Base-by-base conservation (phyloP, 1,140 invertebrate species). In the Dendroctonus valens region DNA sequence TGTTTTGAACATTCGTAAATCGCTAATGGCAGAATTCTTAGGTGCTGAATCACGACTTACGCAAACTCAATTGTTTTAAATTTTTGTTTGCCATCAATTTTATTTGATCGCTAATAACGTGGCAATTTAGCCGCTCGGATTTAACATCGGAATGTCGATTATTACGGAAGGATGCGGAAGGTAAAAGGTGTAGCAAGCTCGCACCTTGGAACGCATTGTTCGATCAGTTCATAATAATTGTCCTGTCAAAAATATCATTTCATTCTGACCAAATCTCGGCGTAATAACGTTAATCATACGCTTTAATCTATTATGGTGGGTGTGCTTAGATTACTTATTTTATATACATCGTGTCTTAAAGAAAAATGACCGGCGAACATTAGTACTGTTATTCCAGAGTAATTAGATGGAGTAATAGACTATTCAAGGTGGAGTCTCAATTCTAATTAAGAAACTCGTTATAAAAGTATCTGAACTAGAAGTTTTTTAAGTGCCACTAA, bases 141-240 rank as follows among this genome's bases (percentile, higher is more conserved):
- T 46, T 46, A 9, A 46, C n/a, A 46, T 9, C 8, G n/a, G 42
- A 46, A 46, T 46, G 8, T 15, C 52, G 9, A 39, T 15, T 15
- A 39, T 9, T 54, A 15, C 52, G 52, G 52, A 54, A 54, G 52
- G 52, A 54, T 54, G 37, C 52, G 52, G 52, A 54, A 54, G 38
- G 9, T 7, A 12, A 54, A 38, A 54, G 37, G 52, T n/a, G n/a
- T n/a, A n/a, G 52, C 15, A n/a, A n/a, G n/a, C 7, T 26, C n/a
- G 8, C 52, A 54, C 15, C 37, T 54, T 54, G n/a, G n/a, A 37
- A 11, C n/a, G 12, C 38, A 9, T 8, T 8, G 26, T 26, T 54
- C 40, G 52, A 39, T 39, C 12, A 54, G 8, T 12, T 46, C 8
- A 12, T 46, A 8, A 12, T 46, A 12, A 46, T 12, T 46, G 42